These are phyloP conservation scores for Drosophila mayaguana DNA, from an alignment of 2,888 invertebrate species.

Conservation along the genomic window DNA sequence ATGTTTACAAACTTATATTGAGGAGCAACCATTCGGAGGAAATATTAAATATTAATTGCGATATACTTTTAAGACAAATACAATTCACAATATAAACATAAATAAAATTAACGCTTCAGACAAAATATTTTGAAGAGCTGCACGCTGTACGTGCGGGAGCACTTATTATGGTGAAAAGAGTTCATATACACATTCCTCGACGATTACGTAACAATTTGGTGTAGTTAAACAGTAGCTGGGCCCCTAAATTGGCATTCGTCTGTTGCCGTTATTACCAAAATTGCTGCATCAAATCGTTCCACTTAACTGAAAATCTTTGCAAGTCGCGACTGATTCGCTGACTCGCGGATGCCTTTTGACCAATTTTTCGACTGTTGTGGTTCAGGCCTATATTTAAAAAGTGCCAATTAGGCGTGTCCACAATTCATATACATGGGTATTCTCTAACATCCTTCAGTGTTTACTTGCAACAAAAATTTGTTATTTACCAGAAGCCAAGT, in stretches of 20 bases:
- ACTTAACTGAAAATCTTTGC: constrained; percentile 64
- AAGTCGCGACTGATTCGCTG: constrained; percentile 32
- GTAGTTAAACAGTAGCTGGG: constrained; percentile 73
- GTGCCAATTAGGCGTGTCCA: constrained; percentile 55
- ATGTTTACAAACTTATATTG: too few relatives aligned
- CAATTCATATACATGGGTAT: constrained; percentile 37
- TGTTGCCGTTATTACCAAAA: constrained; percentile 71
- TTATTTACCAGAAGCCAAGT: background rate
- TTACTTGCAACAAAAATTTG: constrained; percentile 2
- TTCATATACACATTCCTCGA: constrained; percentile 51
- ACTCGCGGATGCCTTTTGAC: constrained; percentile 48
- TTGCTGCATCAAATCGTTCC: constrained; percentile 75
- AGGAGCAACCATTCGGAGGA: too few relatives aligned
- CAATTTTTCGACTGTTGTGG: constrained; percentile 40
- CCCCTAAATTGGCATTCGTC: constrained; percentile 60
- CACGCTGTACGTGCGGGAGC: constrained; percentile 29
- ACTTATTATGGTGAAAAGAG: constrained; percentile 7
- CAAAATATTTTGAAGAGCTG: background rate
- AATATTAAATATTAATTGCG: too few relatives aligned
- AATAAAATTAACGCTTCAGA: background rate
- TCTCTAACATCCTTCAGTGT: constrained; percentile 50
- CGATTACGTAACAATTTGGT: constrained; percentile 68
- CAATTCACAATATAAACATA: background rate
- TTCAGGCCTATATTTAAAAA: constrained; percentile 36
- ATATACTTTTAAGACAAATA: background rate